These are phyloP conservation scores for Laupala kohalensis DNA, from an alignment of 1,140 invertebrate species.

Conservation along the genomic window DNA sequence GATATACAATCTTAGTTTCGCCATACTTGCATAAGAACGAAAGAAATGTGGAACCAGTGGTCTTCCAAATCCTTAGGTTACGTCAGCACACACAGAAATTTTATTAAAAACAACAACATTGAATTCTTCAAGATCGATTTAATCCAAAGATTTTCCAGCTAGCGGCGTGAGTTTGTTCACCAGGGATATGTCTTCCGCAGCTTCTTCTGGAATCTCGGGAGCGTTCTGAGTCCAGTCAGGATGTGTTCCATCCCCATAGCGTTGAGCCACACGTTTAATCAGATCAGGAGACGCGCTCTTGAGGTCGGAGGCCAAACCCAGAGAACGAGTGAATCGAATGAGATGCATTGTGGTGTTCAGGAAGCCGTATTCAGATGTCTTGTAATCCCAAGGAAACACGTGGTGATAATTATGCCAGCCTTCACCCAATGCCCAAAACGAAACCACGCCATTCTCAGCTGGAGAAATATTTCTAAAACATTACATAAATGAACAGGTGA, in stretches of 20 bases:
- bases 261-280: slow-evolving; percentile 22
- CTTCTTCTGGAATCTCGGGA: not conserved
- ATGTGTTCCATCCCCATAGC: slow-evolving; percentile 42
- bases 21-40: too few species aligned
- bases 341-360: slow-evolving; percentile 29
- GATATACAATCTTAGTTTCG: too few species aligned
- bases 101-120: too few species aligned
- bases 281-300: slow-evolving; percentile 22
- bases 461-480: slow-evolving; percentile 7
- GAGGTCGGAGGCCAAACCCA: slow-evolving; percentile 38
- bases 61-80: too few species aligned
- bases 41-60: too few species aligned
- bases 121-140: too few species aligned
- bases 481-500: too few species aligned
- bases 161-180: too few species aligned
- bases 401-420: slow-evolving; percentile 49
- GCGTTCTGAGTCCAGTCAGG: slow-evolving; percentile 7
- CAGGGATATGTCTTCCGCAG: not conserved
- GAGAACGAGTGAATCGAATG: slow-evolving; percentile 32
- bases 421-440: slow-evolving; percentile 35
- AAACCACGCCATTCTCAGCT: slow-evolving; percentile 17
- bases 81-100: too few species aligned
- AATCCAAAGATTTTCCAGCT: too few species aligned
- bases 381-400: slow-evolving; percentile 41
- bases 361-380: slow-evolving; percentile 22